Evolutionary conservation across 2,888 invertebrate species (phyloP).

Genomic region (Adelphocoris suturalis): DNA sequence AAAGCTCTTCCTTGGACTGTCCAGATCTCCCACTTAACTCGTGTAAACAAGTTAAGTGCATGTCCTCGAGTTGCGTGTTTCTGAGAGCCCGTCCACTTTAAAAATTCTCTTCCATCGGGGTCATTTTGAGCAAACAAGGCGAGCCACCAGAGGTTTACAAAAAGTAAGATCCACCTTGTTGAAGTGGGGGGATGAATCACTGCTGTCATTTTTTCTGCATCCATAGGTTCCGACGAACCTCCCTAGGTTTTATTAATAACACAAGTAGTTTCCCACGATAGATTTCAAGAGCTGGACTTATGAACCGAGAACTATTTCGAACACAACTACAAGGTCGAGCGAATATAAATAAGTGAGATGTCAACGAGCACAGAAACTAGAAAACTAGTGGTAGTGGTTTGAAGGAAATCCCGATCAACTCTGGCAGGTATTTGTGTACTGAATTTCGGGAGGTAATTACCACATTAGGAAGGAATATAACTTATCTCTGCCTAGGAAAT

Average conservation of each 20-base stretch:
- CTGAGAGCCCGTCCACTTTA: slow-evolving; percentile 59
- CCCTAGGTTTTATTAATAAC: neutral
- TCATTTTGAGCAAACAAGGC: slow-evolving; percentile 53
- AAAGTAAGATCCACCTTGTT: neutral
- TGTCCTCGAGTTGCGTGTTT: slow-evolving; percentile 63
- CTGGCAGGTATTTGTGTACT: no score
- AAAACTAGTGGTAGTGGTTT: no score
- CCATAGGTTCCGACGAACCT: neutral
- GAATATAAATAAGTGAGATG: no score
- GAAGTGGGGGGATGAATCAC: slow-evolving; percentile 9
- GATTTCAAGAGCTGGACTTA: no score
- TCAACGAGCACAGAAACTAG: no score
- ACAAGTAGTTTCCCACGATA: no score
- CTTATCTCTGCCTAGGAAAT: no score
- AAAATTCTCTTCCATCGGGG: slow-evolving; percentile 8
- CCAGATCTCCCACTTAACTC: slow-evolving; percentile 64
- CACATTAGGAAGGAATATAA: no score
- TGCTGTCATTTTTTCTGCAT: neutral
- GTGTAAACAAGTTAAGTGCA: slow-evolving; percentile 69
- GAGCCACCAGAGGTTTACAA: neutral
- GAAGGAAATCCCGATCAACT: no score
- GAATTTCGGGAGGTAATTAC: no score
- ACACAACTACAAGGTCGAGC: no score
- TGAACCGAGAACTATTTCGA: no score
- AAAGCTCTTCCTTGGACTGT: slow-evolving; percentile 46